Evolutionary conservation across 2,888 invertebrate genomes (phyloP), one percentile per base, ranked within the genome.

Genomic region (Oeneis ivallda): DNA sequence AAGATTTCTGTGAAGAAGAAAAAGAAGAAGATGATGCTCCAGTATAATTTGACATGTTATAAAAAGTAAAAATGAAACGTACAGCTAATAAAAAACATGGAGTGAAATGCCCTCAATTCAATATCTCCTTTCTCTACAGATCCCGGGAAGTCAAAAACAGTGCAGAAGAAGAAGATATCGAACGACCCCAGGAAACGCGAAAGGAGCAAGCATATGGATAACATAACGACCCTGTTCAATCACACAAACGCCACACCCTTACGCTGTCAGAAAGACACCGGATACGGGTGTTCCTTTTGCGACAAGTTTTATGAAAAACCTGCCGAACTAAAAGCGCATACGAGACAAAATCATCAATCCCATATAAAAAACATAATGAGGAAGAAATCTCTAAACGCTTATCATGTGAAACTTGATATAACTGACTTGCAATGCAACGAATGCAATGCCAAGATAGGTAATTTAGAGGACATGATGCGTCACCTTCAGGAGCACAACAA

Each of bases 351-450:
- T 13, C 71, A 72, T 47, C 57, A 62, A n/a, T 6, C 34, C 8
- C 59, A 54, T 26, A 60, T 43, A 68, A n/a, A 60, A n/a, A 45
- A 67, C 53, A 39, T 70, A 43, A 68, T 70, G 54, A 66, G 61
- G 15, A 63, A 56, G 0, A 69, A 76, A 5, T 26, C 53, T 11
- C 32, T 70, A 13, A 66, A 74, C 37, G 73, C 76, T 15, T 78
- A 79, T 45, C 68, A 70, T 0, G 72, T 81, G 0, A 81, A 79
- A 70, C 70, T 84, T 0, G 85, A 85, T 64, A 78, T 84, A 3
- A 84, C 83, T 0, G 69, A 63, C 0, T 70, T 85, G 0, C 57
- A 68, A n/a, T 85, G 85, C 60, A 77, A 68, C 4, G 64, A 79
- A 9, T 85, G 85, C 56, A 45, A 64, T 1, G 34, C 19, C 2